Conservation (phyloP, 2,888 invertebrate genomes). For the Podotricha telesiphe region DNA sequence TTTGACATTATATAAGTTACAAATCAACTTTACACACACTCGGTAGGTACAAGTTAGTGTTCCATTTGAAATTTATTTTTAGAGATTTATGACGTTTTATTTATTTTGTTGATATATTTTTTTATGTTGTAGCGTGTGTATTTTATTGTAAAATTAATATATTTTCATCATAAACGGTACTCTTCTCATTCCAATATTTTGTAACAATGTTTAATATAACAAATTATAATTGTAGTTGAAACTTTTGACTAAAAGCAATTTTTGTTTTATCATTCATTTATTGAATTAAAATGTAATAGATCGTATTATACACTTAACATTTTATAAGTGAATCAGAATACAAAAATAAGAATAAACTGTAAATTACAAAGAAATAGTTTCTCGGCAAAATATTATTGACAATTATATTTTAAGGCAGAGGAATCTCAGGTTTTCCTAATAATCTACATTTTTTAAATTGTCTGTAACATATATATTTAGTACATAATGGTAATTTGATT, state of each 20-base stretch:
- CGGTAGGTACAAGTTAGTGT: constrained; percentile 33
- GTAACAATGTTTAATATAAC: constrained; percentile 11
- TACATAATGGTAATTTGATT: constrained; percentile 11
- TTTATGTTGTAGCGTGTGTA: constrained; percentile 21
- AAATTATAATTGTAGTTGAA: constrained; percentile 12
- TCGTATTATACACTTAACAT: not conserved
- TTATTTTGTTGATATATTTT: constrained; percentile 57
- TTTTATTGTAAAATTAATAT: constrained; percentile 26
- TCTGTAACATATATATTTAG: not conserved
- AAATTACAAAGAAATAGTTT: not conserved
- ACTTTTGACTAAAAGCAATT: not conserved
- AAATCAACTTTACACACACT: not conserved
- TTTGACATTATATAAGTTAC: not conserved
- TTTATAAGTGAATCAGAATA: no score
- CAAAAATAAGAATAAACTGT: not conserved
- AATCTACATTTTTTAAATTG: not conserved
- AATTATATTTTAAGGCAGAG: no score
- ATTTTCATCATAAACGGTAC: constrained; percentile 24
- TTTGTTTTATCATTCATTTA: not conserved
- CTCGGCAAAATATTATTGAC: no score
- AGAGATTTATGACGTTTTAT: constrained; percentile 57
- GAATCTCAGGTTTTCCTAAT: not conserved
- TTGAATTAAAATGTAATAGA: not conserved
- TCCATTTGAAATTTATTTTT: constrained; percentile 43
- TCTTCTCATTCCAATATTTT: constrained; percentile 32